Evolutionary conservation across 2,113 vertebrate genomes (phyloP), one percentile per base, ranked within the genome.

Genomic region (Pitta sordida): DNA sequence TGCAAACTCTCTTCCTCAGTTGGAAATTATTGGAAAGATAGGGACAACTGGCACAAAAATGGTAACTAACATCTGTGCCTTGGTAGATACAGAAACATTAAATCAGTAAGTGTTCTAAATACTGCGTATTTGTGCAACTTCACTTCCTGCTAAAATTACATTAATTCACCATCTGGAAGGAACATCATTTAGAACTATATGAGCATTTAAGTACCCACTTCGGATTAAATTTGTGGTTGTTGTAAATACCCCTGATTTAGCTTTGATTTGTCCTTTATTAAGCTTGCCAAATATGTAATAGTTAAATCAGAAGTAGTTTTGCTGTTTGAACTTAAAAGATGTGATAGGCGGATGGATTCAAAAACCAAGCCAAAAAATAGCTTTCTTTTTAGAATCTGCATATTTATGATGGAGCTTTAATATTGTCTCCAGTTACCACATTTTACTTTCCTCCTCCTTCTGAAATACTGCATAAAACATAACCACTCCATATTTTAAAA

Each of bases 161-260:
- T 98, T 98, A 98, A 98, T 98, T 97, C 97, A 97, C 98, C 98
- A 98, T 98, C 98, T 98, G 98, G 97, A 98, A 97, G 96, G 93
- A 97, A 96, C 94, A 97, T 95, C 91, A 97, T 97, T 97, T 97
- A 97, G 95, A 96, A 97, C 97, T 97, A 96, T 96, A 97, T 67
- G 96, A 98, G 97, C 96, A 97, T 97, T 97, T 97, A 98, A 98
- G 96, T 97, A 98, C 94, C 97, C 97, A 97, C 96, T 98, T 97
- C 96, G 97, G 95, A 98, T 97, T 97, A 97, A 98, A 98, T 98
- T 97, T 98, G 96, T 98, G 92, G 88, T 96, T 97, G 94, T 97
- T 97, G 94, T 98, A 98, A 98, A 98, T 98, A 98, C 93, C 97
- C 95, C 97, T 97, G 97, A 98, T 98, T 98, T 97, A 97, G 97